These are phyloP conservation scores for Junonia oenone DNA, from an alignment of 2,888 invertebrate genomes.

Conservation along the genomic window DNA sequence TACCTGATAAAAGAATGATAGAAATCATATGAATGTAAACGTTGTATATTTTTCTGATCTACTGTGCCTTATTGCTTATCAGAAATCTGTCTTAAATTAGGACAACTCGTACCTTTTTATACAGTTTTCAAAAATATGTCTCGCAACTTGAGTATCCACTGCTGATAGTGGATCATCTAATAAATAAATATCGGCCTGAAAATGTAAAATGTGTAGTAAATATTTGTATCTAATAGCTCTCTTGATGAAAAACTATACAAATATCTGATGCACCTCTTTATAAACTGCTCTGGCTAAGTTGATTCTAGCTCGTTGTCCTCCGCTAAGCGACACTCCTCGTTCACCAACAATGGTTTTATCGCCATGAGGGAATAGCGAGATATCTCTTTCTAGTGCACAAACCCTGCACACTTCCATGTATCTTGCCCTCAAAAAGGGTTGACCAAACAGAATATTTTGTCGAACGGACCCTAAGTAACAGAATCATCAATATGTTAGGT, in stretches of 20 bases:
- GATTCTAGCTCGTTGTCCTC: slow-evolving; percentile 87
- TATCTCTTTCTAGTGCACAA: slow-evolving; percentile 86
- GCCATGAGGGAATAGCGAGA: slow-evolving; percentile 86
- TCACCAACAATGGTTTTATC: slow-evolving; percentile 93
- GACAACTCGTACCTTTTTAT: slow-evolving; percentile 64
- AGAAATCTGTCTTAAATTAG: neutral
- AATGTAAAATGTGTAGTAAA: slow-evolving; percentile 17
- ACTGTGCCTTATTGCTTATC: neutral
- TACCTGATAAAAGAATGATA: slow-evolving; percentile 45
- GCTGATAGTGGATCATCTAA: slow-evolving; percentile 88
- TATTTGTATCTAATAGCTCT: no score
- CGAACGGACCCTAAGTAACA: slow-evolving; percentile 82
- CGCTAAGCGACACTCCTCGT: slow-evolving; percentile 89
- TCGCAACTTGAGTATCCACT: slow-evolving; percentile 85
- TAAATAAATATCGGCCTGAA: slow-evolving; percentile 84
- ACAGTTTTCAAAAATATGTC: slow-evolving; percentile 84
- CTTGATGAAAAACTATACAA: no score
- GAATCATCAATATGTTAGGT: neutral
- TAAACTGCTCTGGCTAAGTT: slow-evolving; percentile 83
- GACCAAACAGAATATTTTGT: slow-evolving; percentile 95
- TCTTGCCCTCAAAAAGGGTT: slow-evolving; percentile 78
- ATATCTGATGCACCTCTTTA: slow-evolving; percentile 55
- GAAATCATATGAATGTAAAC: neutral
- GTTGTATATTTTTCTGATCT: neutral
- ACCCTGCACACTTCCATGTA: slow-evolving; percentile 84